phyloP scores from a whole-genome alignment of 2,113 vertebrate genomes.

The Lycocorax pyrrhopterus region DNA sequence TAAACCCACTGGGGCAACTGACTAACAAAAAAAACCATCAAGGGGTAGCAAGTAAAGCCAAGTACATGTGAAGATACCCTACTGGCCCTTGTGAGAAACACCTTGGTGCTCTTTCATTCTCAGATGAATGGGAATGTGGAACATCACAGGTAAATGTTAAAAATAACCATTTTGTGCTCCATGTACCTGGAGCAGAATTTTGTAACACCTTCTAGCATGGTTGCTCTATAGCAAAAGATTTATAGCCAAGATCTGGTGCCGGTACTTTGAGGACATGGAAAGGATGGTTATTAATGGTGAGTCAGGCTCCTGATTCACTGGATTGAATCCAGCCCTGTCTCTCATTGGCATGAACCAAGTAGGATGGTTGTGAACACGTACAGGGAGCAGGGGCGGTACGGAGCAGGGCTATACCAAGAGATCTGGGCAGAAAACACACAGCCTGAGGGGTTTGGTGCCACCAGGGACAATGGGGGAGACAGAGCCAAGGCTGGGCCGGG shows the following conservation, averaged over 20 bases:
- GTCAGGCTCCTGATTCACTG: background rate
- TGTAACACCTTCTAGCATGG: background rate
- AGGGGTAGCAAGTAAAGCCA: background rate
- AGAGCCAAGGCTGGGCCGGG: background rate
- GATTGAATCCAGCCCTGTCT: background rate
- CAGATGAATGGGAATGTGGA: background rate
- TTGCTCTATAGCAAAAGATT: background rate
- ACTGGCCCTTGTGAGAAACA: background rate
- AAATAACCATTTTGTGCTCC: background rate
- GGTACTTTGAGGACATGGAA: background rate
- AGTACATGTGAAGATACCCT: background rate
- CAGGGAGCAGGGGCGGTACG: background rate
- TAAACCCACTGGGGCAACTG: background rate
- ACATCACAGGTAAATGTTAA: background rate
- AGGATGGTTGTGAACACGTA: background rate
- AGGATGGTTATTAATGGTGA: accelerated
- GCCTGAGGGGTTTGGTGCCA: background rate
- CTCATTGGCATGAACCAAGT: accelerated
- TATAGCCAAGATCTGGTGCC: background rate
- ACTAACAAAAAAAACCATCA: background rate
- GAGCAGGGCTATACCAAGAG: background rate
- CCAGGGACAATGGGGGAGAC: background rate
- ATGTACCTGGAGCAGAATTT: background rate
- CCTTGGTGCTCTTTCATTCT: background rate
- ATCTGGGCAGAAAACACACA: background rate